These are phyloP conservation scores for Callionymus lyra DNA, from an alignment of 2,113 vertebrate species.

Conservation along the genomic window DNA sequence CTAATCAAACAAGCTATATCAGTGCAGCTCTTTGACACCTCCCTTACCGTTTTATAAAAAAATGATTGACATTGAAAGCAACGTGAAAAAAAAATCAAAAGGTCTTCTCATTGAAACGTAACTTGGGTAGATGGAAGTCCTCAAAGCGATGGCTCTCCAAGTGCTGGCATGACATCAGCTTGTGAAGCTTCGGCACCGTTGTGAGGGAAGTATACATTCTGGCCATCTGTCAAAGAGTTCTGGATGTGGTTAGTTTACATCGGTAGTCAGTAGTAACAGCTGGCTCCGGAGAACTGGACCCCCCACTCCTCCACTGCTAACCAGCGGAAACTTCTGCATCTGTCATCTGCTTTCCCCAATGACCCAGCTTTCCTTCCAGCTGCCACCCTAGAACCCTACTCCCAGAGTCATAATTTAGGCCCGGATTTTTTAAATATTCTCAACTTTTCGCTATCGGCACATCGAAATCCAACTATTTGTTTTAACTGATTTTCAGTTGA, in stretches of 20 bases:
- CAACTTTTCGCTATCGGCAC: too few relatives aligned
- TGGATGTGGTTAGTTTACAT: conserved; percentile 48
- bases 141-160: conserved; percentile 3
- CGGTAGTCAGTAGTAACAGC: conserved; percentile 57
- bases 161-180: conserved; percentile 16
- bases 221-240: conserved; percentile 36
- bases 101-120: too few relatives aligned
- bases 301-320: conserved; percentile 34
- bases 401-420: conserved; percentile 18
- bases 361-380: conserved; percentile 46
- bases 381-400: conserved; percentile 36
- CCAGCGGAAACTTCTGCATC: conserved; percentile 61
- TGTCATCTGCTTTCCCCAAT: conserved; percentile 60
- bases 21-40: too few relatives aligned
- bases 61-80: too few relatives aligned
- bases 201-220: conserved; percentile 16
- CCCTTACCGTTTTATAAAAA: too few relatives aligned
- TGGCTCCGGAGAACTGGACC: conserved; percentile 48
- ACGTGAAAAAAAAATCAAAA: too few relatives aligned
- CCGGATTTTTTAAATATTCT: too few relatives aligned
- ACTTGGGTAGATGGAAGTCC: conserved; percentile 1
- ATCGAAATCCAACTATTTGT: too few relatives aligned
- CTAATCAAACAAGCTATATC: too few relatives aligned
- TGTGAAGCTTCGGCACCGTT: conserved; percentile 10
- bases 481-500: too few relatives aligned